Base-by-base conservation (phyloP, 2,888 invertebrate species). In the Apamea epomidion region DNA sequence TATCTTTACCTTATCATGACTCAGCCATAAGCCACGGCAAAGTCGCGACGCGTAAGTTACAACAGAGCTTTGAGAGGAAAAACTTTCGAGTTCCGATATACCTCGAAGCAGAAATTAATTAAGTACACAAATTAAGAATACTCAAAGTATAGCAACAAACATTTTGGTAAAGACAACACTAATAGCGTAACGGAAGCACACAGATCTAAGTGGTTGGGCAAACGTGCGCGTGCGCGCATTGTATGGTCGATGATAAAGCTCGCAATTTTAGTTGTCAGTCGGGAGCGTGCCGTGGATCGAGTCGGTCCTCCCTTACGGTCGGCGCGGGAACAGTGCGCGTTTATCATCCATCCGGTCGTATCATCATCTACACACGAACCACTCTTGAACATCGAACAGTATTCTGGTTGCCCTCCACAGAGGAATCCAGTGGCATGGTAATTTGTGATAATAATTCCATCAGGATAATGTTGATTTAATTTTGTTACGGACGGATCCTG, bases 391-490 rank as follows among this genome's bases (percentile, higher is more conserved):
- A 90, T 89, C 83, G 83, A 87, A 90, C 89, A 87, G 88, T 91
- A 90, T 88, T 90, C 91, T 91, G 92, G 91, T 92, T 91, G 91
- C 91, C 91, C 92, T 91, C 91, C 92, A 90, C 69, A 88, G 90
- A 91, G 91, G 91, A 92, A 92, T 93, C 94, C 95, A 93, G 95
- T 96, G 96, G 95, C 95, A 97, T 97, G 97, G 96, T 97, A 96
- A 96, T 91, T 93, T 93, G 96, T 96, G 96, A 93, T 91, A 85
- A 86, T 90, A 91, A 91, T 92, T 91, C 88, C 90, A 87, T 89
- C 91, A 91, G 94, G 94, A 94, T 93, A 91, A 90, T 90, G 90
- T 88, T 90, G 77, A 88, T 91, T 90, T 89, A 90, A 90, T 90
- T 88, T 89, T 86, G 89, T 90, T 89, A 89, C 89, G 91, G 90